Evolutionary conservation across 1,140 invertebrate species (phyloP), one percentile per base, ranked within the genome.

Genomic region (Apocrypta bakeri): DNA sequence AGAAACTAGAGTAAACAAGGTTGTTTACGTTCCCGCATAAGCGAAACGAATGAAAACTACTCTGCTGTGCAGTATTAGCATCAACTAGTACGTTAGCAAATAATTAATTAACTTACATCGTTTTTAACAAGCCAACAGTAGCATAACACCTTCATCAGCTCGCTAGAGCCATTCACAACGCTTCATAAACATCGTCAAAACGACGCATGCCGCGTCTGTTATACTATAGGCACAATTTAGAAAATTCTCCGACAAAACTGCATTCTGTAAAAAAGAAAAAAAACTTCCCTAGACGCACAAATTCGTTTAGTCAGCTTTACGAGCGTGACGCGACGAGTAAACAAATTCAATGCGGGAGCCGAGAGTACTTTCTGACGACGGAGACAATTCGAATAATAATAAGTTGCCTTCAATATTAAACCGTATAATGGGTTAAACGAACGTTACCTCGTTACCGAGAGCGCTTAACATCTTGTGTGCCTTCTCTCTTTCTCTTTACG

Each of bases 311-410:
- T 77, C 77, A 85, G 82, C 79, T 87, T 87, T 85, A 85, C 79
- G 84, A 87, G 84, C 84, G 79, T 85, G 82, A 85, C 86, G 84
- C 81, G 81, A 80, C 84, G 84, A 86, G 85, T 85, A 87, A 90
- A 89, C 85, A 88, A 86, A 86, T 87, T 90, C 87, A 87, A 27
- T 86, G 86, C 86, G 84, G 83, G 80, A 77, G 80, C 83, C n/a
- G 85, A 76, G 84, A 48, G 42, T 11, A 48, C 12, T 17, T n/a
- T 56, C 48, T 56, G 86, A 86, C 85, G 85, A 85, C 87, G 85
- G 85, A 86, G 87, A 85, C 87, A 88, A 89, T 90, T 89, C 88
- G 87, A 86, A 86, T 88, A 87, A 90, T 90, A 90, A 90, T 89
- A 64, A 81, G 84, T 3, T n/a, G 24, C 8, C 72, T 56, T 85